These are phyloP conservation scores for Pica pica DNA, from an alignment of 2,113 vertebrate species.

Conservation along the genomic window DNA sequence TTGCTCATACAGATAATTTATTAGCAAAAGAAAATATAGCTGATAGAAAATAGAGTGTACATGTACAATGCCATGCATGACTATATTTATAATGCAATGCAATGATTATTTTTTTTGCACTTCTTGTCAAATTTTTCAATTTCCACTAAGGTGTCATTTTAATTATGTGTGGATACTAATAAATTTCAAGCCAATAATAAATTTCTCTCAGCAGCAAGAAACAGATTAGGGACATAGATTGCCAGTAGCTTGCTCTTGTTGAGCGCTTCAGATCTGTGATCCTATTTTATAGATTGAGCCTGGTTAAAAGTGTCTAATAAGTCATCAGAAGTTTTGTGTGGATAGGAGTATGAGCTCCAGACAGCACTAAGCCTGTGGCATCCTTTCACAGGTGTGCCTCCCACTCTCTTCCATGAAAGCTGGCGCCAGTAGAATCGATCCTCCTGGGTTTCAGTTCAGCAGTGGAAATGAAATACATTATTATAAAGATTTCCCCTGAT, in stretches of 20 bases:
- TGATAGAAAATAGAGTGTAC: background rate
- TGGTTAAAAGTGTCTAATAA: background rate
- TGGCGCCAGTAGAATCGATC: background rate
- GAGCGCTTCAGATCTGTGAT: background rate
- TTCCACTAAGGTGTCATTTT: background rate
- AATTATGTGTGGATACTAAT: background rate
- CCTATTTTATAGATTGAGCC: background rate
- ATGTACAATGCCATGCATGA: background rate
- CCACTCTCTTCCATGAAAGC: background rate
- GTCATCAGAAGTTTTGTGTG: background rate
- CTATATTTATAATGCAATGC: background rate
- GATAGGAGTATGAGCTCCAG: rapidly evolving
- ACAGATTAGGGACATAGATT: background rate
- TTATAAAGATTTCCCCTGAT: background rate
- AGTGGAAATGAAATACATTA: background rate
- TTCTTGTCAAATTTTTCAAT: background rate
- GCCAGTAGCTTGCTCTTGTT: background rate
- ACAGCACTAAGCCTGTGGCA: background rate
- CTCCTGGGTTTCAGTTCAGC: background rate
- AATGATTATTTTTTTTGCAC: background rate
- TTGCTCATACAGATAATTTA: background rate
- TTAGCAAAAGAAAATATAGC: background rate
- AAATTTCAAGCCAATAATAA: background rate
- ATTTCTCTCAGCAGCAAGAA: background rate
- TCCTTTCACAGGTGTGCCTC: background rate